Base-by-base conservation (phyloP, 2,888 invertebrate genomes). In the Harmothoe impar region DNA sequence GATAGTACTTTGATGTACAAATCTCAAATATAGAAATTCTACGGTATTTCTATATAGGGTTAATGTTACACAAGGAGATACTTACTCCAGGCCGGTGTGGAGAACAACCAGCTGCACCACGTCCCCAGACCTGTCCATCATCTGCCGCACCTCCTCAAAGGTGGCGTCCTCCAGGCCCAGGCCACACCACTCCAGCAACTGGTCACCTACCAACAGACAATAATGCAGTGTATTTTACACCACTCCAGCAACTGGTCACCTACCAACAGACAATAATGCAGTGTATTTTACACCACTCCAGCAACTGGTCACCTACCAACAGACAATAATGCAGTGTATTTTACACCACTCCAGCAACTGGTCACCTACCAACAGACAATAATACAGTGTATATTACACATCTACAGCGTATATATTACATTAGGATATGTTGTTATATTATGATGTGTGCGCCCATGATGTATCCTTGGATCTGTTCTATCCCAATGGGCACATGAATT, bases 81-180 rank as follows among this genome's bases (percentile, higher is more conserved):
- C 90, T 78, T 54, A 43, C 90, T 90, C 81, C 81, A 86, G 51
- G 25, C 54, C 89, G 90, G 78, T 85, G 81, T 94, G 94, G 78
- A 94, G 92, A 90, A 98, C 98, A 88, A 98, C 96, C 91, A 99
- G 96, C 94, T 99, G 98, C 0, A 98, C 98, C 91, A 97, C 97
- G 95, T 98, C 98, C 0, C 98, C 98, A 56, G 98, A 97, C 91
- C 97, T 97, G 95, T 98, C 98, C 97, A 98, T 97, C 93, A 98
- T 98, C 91, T 98, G 97, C 95, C 98, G 97, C 68, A 98, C 98
- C 95, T 99, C 98, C 95, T 99, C 99, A 95, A 98, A 99, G 93
- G 98, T 98, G 93, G 98, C 97, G 96, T 98, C 98, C 88, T 98
- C 97, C 91, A 99, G 96, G 0, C 98, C 97, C 91, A 98, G 97